Conservation (phyloP, 1,140 invertebrate species). For the Drosophila albomicans region DNA sequence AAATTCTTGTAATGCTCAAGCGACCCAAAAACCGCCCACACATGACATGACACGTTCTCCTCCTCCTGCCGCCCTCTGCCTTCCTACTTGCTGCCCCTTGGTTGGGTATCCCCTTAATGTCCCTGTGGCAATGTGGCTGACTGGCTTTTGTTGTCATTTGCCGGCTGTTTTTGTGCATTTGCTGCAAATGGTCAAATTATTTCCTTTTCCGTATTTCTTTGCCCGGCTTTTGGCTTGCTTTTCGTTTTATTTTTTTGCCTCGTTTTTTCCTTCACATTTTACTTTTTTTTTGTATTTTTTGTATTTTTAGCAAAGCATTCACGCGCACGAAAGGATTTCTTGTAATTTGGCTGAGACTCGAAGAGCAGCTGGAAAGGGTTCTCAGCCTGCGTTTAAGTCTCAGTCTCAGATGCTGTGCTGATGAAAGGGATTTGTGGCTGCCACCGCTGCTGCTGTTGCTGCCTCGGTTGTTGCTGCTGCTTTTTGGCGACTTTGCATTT, state of each 20-base stretch:
- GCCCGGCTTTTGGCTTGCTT: constrained; percentile 49
- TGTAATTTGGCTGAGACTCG: constrained; percentile 79
- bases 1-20: constrained; percentile 69
- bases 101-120: background rate
- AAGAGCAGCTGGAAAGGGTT: constrained; percentile 68
- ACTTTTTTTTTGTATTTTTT: constrained; percentile 34
- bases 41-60: constrained; percentile 61
- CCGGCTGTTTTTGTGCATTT: constrained; percentile 48
- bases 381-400: constrained; percentile 9
- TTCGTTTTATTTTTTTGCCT: constrained; percentile 37
- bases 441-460: constrained; percentile 48
- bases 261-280: constrained; percentile 10
- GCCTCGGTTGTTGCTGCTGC: constrained; percentile 45
- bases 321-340: constrained; percentile 83
- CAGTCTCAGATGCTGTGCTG: constrained; percentile 31
- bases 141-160: constrained; percentile 59
- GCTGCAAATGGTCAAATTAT: constrained; percentile 81
- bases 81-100: background rate
- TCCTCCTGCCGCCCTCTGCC: background rate
- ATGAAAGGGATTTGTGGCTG: constrained; percentile 80
- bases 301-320: constrained; percentile 70
- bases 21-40: constrained; percentile 57
- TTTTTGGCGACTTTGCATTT: constrained; percentile 82
- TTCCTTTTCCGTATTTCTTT: constrained; percentile 82
- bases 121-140: constrained; percentile 38